phyloP scores from a whole-genome alignment of 2,888 invertebrate genomes.

The Agriopis marginaria region DNA sequence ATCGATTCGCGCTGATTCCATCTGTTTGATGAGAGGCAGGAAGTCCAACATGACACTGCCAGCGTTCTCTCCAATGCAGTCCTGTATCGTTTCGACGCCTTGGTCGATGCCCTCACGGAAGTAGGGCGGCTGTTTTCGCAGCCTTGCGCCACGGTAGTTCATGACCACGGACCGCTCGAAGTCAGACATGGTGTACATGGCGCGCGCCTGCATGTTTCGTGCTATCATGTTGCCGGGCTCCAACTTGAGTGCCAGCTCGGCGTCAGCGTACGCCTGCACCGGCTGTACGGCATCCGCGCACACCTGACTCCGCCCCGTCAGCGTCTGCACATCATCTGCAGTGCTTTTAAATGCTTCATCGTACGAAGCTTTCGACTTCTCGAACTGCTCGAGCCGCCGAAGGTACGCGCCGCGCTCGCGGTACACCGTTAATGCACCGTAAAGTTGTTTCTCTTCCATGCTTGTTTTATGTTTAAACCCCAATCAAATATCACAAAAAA shows the following conservation, averaged over 20 bases:
- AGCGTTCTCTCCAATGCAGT: conserved; percentile 77
- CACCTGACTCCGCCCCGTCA: conserved; percentile 77
- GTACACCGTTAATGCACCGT: conserved; percentile 75
- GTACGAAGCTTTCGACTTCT: conserved; percentile 75
- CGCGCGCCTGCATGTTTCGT: conserved; percentile 77
- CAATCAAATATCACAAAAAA: conserved; percentile 41
- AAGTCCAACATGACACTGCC: conserved; percentile 79
- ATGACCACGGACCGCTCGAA: conserved; percentile 80
- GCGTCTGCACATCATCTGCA: conserved; percentile 71
- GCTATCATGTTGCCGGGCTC: conserved; percentile 78
- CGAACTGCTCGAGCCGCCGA: conserved; percentile 77
- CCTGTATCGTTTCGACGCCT: conserved; percentile 79
- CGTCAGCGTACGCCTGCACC: conserved; percentile 75
- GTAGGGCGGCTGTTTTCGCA: conserved; percentile 75
- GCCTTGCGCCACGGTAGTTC: conserved; percentile 72
- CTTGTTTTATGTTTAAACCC: conserved; percentile 40
- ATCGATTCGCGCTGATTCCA: conserved; percentile 60
- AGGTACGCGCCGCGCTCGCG: conserved; percentile 77
- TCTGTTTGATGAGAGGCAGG: conserved; percentile 73
- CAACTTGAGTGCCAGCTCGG: conserved; percentile 75
- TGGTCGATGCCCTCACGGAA: conserved; percentile 81
- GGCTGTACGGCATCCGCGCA: conserved; percentile 78
- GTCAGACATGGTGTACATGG: conserved; percentile 80
- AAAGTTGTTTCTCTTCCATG: conserved; percentile 78
- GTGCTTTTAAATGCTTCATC: conserved; percentile 72